Base-by-base conservation (phyloP, 2,113 vertebrate species). In the Forbesichthys papilliferus region DNA sequence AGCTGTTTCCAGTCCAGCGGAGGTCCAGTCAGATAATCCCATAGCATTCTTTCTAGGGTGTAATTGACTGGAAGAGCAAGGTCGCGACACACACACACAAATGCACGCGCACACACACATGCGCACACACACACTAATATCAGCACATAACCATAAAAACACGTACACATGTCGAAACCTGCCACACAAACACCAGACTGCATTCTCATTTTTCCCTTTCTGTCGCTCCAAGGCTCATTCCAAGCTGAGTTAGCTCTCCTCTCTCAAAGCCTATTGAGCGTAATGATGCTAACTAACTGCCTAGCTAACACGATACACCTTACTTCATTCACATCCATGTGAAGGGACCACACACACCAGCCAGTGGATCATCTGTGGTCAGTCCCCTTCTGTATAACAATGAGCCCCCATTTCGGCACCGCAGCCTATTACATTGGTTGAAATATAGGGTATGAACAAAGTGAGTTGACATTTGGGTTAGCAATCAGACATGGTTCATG, bases 21-120 rank as follows among this genome's bases (percentile, higher is more conserved):
- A 75, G 66, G 64, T 68, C 47, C 65, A 78, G 81, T 81, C 83
- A 73, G 74, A 81, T 88, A 83, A 88, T 87, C 73, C 71, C 73
- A 83, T 7, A 69, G 75, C 48, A 66, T 79, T 81, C 66, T 68
- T 68, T 85, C 82, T 67, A n/a, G 69, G 65, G 64, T 60, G 18
- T 85, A 90, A 88, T 74, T 88, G 72, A 87, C 76, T 69, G 68
- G 36, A 85, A 78, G 27, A 75, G 57, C 86, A 89, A 90, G 88
- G 90, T 90, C 82, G 87, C 66, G 14, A 60, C 56, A 70, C 51
- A 75, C 56, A 78, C 61, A 71, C 48, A 61, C 36, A 59, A n/a
- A 47, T 54, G 58, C 62, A 57, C 51, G 9, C 48, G 69, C 36
- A 27, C 36, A 42, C 36, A 42, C 7, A 42, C 36, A 27, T 2